Percentiles rank a stretch among this genome's conserved stretches.
Conservation (phyloP, 2,797 vertebrate genomes). For the Alca torda region DNA sequence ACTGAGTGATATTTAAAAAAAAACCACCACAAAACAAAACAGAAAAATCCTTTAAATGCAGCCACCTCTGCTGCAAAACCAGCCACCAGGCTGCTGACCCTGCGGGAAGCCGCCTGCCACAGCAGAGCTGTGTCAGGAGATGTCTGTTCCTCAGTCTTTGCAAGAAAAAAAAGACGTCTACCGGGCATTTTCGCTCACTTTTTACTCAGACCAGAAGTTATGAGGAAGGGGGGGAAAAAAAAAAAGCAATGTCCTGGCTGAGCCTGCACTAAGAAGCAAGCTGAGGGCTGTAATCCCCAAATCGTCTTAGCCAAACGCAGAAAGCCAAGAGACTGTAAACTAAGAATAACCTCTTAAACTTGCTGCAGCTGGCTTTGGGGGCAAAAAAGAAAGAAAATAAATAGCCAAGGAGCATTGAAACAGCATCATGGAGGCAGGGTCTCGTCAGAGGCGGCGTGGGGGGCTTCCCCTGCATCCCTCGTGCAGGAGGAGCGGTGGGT, state of each 20-base stretch:
- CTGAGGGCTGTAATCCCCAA: slow-evolving; percentile 47
- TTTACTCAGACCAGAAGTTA: not conserved
- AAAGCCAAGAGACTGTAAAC: slow-evolving; percentile 11
- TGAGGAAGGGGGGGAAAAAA: not conserved
- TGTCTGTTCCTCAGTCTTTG: not conserved
- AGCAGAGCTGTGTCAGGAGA: not conserved
- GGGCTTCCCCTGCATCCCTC: not conserved
- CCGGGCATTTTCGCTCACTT: not conserved
- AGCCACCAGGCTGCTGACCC: not conserved
- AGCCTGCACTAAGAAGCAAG: slow-evolving; percentile 14
- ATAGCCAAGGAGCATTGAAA: not conserved
- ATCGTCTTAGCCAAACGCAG: slow-evolving; percentile 5
- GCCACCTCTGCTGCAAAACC: not conserved
- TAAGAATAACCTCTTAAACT: not conserved
- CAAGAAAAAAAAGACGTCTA: not conserved
- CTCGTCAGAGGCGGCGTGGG: fast-evolving
- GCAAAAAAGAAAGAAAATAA: not conserved
- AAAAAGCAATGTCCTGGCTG: not conserved
- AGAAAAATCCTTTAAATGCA: not conserved
- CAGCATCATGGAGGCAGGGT: not conserved
- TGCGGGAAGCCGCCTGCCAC: fast-evolving
- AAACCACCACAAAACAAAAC: not conserved
- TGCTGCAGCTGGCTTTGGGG: not conserved
- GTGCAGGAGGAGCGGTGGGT: too few species aligned
- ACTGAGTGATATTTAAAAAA: not conserved